Base-by-base conservation (phyloP, 2,113 vertebrate species). In the Atractosteus spatula region DNA sequence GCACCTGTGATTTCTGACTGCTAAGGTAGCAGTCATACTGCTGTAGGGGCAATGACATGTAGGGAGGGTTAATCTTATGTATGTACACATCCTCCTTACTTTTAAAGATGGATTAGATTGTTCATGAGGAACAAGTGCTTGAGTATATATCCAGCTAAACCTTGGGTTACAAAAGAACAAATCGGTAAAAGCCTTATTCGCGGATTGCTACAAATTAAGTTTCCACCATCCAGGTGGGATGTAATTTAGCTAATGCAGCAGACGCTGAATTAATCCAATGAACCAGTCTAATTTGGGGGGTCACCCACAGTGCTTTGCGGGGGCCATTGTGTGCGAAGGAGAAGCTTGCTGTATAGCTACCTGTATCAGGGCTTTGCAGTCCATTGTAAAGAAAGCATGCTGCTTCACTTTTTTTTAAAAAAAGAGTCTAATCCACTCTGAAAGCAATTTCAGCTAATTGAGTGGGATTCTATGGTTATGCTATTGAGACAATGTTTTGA, bases 11-110 rank as follows among this genome's bases (percentile, higher is more conserved):
- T n/a, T 10, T 14, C 44, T 67, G 65, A 45, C 12, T 51, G n/a
- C 14, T 14, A 8, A 67, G 45, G 47, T 67, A 68, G 3, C 66
- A 41, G n/a, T 29, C 44, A 43, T 16, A n/a, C 16, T 8, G 65
- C 44, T 67, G 13, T 43, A 8, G 44, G 44, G 13, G 16, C 14
- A 13, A 14, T 51, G 29, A n/a, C 42, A 3, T 51, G 14, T n/a
- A 16, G 65, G 65, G 44, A 16, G 44, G 44, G 44, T 45, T 67
- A 67, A 67, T 67, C 65, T 43, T 14, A 67, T 67, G 44, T 44
- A 67, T 67, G 13, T 41, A 7, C 63, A 42, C 41, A 42, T 17
- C 11, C 12, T 13, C 63, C 13, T 65, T 41, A 65, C 42, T 2
- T 41, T 42, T 12, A 42, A 65, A 44, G 41, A 42, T 42, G 42